Evolutionary conservation across 2,888 invertebrate genomes (phyloP).

Genomic region (Dryocosmus kuriphilus): DNA sequence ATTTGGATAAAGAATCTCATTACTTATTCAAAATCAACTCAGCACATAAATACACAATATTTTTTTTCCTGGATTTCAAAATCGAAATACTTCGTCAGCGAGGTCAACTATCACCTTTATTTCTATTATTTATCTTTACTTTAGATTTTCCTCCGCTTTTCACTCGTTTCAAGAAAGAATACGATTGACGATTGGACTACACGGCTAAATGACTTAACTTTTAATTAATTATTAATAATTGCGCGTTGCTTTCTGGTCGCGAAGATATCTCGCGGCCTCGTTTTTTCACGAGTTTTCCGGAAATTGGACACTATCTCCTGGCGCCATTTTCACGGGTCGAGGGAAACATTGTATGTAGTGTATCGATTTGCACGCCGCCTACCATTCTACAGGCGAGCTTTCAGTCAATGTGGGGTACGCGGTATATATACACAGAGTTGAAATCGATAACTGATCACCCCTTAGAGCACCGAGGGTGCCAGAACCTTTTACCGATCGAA

Average conservation of each 20-base stretch:
- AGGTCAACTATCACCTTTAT: neutral
- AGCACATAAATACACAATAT: neutral
- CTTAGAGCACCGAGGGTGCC: neutral
- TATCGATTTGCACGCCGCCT: conserved; percentile 57
- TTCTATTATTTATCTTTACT: neutral
- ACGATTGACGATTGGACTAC: neutral
- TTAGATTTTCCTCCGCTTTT: neutral
- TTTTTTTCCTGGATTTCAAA: neutral
- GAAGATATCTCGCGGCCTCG: neutral
- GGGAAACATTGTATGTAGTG: conserved; percentile 57
- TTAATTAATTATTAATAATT: conserved; percentile 2
- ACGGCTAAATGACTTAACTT: neutral
- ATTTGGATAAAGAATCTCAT: neutral
- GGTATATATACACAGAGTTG: neutral
- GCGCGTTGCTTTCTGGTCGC: neutral
- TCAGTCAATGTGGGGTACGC: conserved; percentile 8
- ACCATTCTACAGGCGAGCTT: conserved; percentile 8
- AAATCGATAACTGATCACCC: conserved; percentile 38
- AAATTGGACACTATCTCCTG: conserved; percentile 30
- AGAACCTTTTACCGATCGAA: conserved; percentile 20
- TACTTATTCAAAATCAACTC: neutral
- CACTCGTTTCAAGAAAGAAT: neutral
- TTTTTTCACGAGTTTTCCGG: neutral
- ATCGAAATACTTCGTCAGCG: neutral
- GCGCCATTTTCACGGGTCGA: conserved; percentile 55